Evolutionary conservation across 2,797 vertebrate species (phyloP), one percentile per base, ranked within the genome.

Genomic region (Dallia pectoralis): DNA sequence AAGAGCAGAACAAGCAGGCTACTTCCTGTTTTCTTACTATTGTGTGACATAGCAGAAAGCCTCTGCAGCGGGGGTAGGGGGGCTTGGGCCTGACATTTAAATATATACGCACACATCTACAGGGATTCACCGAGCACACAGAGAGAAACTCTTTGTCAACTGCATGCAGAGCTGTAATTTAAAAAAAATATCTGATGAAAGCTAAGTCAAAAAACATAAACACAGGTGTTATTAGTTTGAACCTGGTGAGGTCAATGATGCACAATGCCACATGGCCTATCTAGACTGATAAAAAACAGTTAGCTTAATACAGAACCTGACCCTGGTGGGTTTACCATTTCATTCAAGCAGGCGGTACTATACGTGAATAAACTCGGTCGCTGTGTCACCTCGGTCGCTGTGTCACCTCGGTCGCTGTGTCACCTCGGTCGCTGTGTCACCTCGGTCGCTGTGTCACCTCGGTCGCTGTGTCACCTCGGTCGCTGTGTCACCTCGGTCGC

Each of bases 41-140:
- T 48, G 25, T n/a, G 33, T 33, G 64, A 63, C n/a, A 36, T 25
- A 62, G 36, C 14, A 61, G 53, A 19, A 27, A 63, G 69, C 8
- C 70, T 27, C 64, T 76, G 70, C 70, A 68, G 51, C 67, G 33
- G 33, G 33, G 33, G 68, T 33, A 61, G 33, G 22, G 27, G 73
- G 53, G 73, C 53, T 51, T 69, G 6, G 74, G 64, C 70, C 40
- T 36, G 33, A 64, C 53, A 65, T 22, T 29, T 19, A 70, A 36
- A 69, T 36, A 19, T 2, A 53, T 69, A 15, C 4, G 62, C 33
- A 33, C 11, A 47, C 59, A 63, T 32, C 33, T 27, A 30, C 33
- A 22, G n/a, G 36, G 36, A 22, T 67, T 27, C 32, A 25, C 44
- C 16, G 47, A 44, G 12, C 27, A 18, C 44, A 49, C 22, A 27